phyloP scores from a whole-genome alignment of 1,140 invertebrate species.

The Portunus trituberculatus region DNA sequence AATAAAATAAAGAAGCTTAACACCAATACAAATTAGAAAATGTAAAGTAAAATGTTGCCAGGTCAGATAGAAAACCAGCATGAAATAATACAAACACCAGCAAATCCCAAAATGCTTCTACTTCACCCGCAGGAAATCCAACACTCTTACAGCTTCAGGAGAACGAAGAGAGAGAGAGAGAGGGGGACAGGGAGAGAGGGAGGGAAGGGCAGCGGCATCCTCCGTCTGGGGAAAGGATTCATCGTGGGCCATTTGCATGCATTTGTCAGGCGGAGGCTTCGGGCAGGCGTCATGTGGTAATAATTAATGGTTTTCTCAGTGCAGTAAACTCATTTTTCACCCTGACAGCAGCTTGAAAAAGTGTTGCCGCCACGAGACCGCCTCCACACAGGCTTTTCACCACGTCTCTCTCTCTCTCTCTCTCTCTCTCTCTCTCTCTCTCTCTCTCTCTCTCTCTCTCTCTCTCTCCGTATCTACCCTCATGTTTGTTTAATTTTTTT shows the following conservation, averaged over 20 bases:
- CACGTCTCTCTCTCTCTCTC: neutral
- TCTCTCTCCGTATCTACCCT: too few species aligned
- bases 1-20: too few species aligned
- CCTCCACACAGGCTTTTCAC: neutral
- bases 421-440: too few species aligned
- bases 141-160: too few species aligned
- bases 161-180: neutral
- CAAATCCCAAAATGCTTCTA: too few species aligned
- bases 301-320: constrained; percentile 13
- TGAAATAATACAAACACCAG: too few species aligned
- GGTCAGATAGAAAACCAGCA: too few species aligned
- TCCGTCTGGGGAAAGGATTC: neutral
- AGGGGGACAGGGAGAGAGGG: neutral
- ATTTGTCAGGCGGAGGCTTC: neutral
- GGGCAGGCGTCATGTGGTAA: neutral
- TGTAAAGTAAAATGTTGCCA: too few species aligned
- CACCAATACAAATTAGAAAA: too few species aligned
- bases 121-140: too few species aligned
- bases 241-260: neutral
- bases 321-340: neutral
- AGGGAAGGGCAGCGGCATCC: neutral
- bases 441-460: too few species aligned
- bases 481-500: neutral
- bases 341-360: neutral
- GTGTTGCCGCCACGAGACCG: neutral